A percentile compares a stretch with the other conserved stretches of the same genome.
Conservation (phyloP, 2,797 vertebrate genomes). For the Amblyraja radiata region DNA sequence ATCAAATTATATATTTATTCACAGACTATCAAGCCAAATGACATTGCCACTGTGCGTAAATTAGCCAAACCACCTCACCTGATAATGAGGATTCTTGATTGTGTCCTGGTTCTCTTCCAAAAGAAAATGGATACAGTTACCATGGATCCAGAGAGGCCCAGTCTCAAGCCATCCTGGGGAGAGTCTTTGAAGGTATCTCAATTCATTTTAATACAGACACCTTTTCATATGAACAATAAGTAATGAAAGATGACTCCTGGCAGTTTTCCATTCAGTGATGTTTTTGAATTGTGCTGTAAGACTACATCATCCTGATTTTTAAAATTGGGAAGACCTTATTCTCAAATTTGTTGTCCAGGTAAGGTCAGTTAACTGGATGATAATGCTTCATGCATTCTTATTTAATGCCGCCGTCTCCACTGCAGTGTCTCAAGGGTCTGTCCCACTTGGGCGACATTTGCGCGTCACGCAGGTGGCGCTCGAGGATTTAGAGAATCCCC, state of each 20-base stretch:
- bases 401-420: not conserved
- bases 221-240: not conserved
- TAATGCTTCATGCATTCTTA: not conserved
- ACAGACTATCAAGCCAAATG: conserved; percentile 64
- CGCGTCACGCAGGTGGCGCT: too few species aligned
- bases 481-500: too few species aligned
- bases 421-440: not conserved
- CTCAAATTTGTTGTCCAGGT: not conserved
- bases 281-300: not conserved
- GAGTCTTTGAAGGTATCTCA: conserved; percentile 61
- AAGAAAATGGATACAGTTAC: conserved; percentile 63
- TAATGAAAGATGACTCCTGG: not conserved
- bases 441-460: too few species aligned
- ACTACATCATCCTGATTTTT: not conserved
- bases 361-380: not conserved
- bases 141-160: conserved; percentile 62
- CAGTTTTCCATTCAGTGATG: not conserved
- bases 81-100: conserved; percentile 78
- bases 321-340: not conserved
- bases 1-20: conserved; percentile 39
- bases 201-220: not conserved
- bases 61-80: conserved; percentile 74
- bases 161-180: conserved; percentile 60
- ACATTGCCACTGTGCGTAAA: conserved; percentile 73
- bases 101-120: conserved; percentile 67